A percentile compares a stretch with the other conserved stretches of the same genome.
Evolutionary conservation across 53 echinoderm and acorn worm genomes (phyloP).

Genomic region (Patiria pectinifera): DNA sequence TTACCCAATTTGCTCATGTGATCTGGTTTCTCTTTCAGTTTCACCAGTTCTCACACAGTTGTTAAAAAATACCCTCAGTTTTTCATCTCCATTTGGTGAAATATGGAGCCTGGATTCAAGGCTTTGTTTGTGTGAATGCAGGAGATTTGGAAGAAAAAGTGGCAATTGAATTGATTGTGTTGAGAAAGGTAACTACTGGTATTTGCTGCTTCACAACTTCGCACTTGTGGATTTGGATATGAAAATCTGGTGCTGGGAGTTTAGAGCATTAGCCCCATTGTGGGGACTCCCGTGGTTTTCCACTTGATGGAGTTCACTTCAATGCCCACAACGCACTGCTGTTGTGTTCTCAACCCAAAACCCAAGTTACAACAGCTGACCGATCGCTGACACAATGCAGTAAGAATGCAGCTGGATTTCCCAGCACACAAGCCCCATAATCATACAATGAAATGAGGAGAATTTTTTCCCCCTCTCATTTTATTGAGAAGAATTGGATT

Average conservation of each 20-base stretch:
- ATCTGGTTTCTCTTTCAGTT: not conserved
- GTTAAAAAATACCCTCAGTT: not conserved
- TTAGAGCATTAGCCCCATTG: no score
- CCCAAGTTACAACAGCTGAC: no score
- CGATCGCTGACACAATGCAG: no score
- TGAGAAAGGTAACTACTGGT: no score
- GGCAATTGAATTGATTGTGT: not conserved
- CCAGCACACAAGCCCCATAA: not conserved
- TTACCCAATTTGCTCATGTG: no score
- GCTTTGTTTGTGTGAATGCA: not conserved
- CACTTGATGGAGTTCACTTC: no score
- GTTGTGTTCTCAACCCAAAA: no score
- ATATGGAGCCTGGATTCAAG: not conserved
- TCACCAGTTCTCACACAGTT: not conserved
- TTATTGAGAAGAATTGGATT: not conserved
- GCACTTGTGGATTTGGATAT: no score
- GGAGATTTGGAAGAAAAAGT: not conserved
- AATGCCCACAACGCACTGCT: no score
- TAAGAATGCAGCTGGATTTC: not conserved
- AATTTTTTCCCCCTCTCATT: not conserved
- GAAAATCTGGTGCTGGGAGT: no score
- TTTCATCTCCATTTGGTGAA: not conserved
- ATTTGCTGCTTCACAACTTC: no score
- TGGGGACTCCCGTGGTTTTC: no score
- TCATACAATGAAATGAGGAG: not conserved